These are phyloP conservation scores for Umimayanthus chanpuru DNA, from an alignment of 92 coral and sea anemone species.

Conservation along the genomic window DNA sequence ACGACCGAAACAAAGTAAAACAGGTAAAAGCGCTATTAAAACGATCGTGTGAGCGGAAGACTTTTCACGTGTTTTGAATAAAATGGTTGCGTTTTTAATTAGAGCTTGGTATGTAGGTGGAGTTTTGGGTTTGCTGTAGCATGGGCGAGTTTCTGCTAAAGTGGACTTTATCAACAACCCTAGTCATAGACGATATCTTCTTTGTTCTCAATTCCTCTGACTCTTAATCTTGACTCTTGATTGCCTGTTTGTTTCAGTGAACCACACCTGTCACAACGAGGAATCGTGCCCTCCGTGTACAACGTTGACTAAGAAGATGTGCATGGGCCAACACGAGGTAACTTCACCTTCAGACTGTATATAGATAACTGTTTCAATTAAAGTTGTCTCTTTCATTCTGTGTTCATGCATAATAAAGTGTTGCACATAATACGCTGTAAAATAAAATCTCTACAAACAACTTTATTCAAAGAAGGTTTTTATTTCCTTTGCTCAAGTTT, in stretches of 20 bases:
- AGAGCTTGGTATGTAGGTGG: too few species aligned
- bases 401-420: neutral
- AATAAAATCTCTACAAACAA: too few species aligned
- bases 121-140: neutral
- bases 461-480: too few species aligned
- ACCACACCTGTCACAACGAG: constrained; percentile 86
- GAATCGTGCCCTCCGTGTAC: constrained; percentile 91
- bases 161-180: neutral
- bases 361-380: constrained; percentile 2
- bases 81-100: too few species aligned
- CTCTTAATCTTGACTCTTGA: neutral
- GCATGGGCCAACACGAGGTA: constrained; percentile 94
- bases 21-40: too few species aligned
- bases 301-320: constrained; percentile 77
- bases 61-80: too few species aligned
- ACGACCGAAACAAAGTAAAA: too few species aligned
- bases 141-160: too few species aligned
- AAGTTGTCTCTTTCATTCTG: neutral
- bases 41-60: too few species aligned
- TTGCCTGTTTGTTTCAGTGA: constrained; percentile 54
- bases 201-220: neutral
- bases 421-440: too few species aligned
- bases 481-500: too few species aligned
- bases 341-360: neutral
- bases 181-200: too few species aligned